Percentiles rank a stretch among this genome's conserved stretches.
Conservation (phyloP, 1,140 invertebrate genomes). For the Drosophila equinoxialis region DNA sequence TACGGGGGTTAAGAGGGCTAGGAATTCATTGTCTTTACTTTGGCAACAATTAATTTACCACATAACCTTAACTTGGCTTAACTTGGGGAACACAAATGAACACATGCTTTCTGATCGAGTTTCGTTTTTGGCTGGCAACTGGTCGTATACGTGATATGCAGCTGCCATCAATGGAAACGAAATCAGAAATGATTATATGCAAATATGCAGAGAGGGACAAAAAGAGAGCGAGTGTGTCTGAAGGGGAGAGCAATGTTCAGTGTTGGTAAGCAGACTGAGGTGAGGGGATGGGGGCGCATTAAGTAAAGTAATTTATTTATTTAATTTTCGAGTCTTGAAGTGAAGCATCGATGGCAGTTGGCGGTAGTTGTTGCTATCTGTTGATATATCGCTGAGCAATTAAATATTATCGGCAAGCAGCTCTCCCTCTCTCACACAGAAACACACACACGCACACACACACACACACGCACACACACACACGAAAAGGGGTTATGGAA, state of each 20-base stretch:
- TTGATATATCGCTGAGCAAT: conserved; percentile 76
- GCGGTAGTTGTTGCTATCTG: conserved; percentile 52
- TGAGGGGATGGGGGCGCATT: background rate
- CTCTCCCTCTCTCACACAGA: background rate
- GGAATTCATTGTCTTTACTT: conserved; percentile 10
- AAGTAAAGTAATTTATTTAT: conserved; percentile 58
- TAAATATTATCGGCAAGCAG: conserved; percentile 69
- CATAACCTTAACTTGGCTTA: conserved; percentile 7
- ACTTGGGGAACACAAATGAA: conserved; percentile 20
- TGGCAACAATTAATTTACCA: conserved; percentile 62
- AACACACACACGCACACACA: background rate
- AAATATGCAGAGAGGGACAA: conserved; percentile 31
- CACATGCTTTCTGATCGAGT: conserved; percentile 15
- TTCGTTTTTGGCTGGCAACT: conserved; percentile 38
- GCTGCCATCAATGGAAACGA: conserved; percentile 14
- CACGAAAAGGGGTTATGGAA: conserved; percentile 11
- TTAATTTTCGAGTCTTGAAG: conserved; percentile 61
- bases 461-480: background rate
- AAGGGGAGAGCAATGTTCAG: no score
- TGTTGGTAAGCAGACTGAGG: background rate
- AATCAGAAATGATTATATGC: conserved; percentile 42
- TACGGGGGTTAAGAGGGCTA: background rate
- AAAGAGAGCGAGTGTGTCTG: no score
- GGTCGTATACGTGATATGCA: conserved; percentile 68
- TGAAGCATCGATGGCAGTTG: background rate